Evolutionary conservation across 2,797 vertebrate genomes (phyloP), one percentile per base, ranked within the genome.

Genomic region (Crax fasciolata): DNA sequence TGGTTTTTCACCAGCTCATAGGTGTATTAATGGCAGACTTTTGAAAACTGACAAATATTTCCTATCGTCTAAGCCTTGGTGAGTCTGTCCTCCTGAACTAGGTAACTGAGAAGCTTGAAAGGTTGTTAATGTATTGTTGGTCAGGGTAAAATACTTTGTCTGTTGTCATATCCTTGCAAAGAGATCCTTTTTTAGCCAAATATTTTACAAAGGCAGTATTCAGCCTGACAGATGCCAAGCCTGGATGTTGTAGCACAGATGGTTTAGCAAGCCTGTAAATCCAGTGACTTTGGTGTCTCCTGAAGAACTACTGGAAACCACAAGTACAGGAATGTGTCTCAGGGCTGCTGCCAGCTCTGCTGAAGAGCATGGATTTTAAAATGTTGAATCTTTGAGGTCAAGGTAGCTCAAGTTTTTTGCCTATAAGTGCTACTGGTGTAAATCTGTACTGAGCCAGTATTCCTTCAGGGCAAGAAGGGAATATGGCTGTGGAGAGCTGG

Each of bases 401-500:
- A 0, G 0, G 0, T 74, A 32, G n/a, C 48, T 80, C 39, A 44
- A 41, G 16, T 55, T 94, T 70, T 58, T 21, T 48, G n/a, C 10
- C 21, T 25, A 11, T n/a, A 41, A 49, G 30, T 44, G 32, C 59
- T 66, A 1, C 71, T n/a, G 35, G 25, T 54, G 27, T 71, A 72
- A 43, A 21, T 82, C 44, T 85, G 52, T 20, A 49, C 52, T 76
- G 38, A 11, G 19, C 13, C 55, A 48, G 28, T 57, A 10, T 81
- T 25, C 28, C 23, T 46, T 71, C 54, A 55, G 70, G 13, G 51
- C 49, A 35, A 73, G 23, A 48, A 20, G 10, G 38, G 49, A 70
- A 80, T 0, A 0, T 24, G 27, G 44, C 27, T 1, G 0, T 38
- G 63, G 12, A 38, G 44, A 52, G 24, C 55, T 81, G 39, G 49